phyloP scores from a whole-genome alignment of 2,888 invertebrate species.

The Cylloceria caligata region DNA sequence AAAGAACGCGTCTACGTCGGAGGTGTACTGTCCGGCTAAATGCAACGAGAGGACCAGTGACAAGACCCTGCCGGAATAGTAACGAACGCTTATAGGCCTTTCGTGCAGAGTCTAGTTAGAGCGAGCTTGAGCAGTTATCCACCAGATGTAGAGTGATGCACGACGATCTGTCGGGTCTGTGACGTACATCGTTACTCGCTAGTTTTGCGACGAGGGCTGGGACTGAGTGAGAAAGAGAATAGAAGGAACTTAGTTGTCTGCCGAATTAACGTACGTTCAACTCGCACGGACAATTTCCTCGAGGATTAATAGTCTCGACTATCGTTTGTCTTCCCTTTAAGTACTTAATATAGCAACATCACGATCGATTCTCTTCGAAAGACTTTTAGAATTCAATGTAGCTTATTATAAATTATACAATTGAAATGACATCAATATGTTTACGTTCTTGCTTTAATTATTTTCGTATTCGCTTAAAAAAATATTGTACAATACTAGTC shows the following conservation, averaged over 20 bases:
- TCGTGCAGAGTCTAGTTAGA: constrained; percentile 76
- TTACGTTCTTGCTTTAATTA: background rate
- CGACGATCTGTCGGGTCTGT: constrained; percentile 74
- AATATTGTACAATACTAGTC: too few relatives aligned
- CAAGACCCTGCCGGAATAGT: constrained; percentile 74
- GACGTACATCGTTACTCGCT: constrained; percentile 78
- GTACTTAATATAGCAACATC: constrained; percentile 25
- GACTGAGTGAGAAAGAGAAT: constrained; percentile 9
- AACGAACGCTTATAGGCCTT: constrained; percentile 73
- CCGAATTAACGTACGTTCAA: constrained; percentile 44
- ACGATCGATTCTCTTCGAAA: constrained; percentile 48
- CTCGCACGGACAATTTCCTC: constrained; percentile 54
- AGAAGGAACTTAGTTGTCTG: constrained; percentile 22
- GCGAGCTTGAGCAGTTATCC: constrained; percentile 56
- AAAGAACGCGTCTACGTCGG: constrained; percentile 5
- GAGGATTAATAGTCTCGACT: constrained; percentile 55
- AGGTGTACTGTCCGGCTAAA: constrained; percentile 25
- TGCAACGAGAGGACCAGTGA: constrained; percentile 70
- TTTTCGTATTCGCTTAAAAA: too few relatives aligned
- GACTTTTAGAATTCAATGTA: constrained; percentile 4
- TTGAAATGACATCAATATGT: background rate
- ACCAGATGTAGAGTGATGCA: constrained; percentile 74
- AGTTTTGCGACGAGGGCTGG: constrained; percentile 70
- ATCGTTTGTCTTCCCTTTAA: constrained; percentile 40
- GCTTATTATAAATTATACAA: background rate